Base-by-base conservation (phyloP, 2,113 vertebrate genomes). In the Struthidea cinerea region DNA sequence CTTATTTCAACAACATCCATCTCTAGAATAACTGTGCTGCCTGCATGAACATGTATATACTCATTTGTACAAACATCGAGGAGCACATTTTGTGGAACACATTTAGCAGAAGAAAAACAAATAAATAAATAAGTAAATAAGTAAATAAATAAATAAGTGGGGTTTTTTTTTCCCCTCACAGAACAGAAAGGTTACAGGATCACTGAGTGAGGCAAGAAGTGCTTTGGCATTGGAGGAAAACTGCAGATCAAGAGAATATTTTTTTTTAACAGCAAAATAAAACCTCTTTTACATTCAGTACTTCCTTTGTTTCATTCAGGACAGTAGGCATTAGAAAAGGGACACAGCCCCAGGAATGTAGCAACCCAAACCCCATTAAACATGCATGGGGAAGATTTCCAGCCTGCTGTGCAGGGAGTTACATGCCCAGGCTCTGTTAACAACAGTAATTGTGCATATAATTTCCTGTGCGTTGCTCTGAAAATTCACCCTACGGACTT, bases 371-470 rank as follows among this genome's bases (percentile, higher is more conserved):
- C 94, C 73, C 97, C 94, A 97, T 97, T 97, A 97, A 97, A 97
- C 97, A 97, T 97, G 97, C 97, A 97, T 95, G 94, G 96, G 73
- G 93, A 96, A 90, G 95, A 95, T 96, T 96, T 95, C 87, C 94
- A 97, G 95, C 97, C 97, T 97, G 97, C 97, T 94, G 97, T 96
- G 96, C 96, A 96, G 97, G 96, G 97, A 97, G 93, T 96, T 97
- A 97, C 97, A 97, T 96, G 92, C 94, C 96, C 96, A 96, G 93
- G 93, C 96, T 97, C 97, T 97, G 97, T 97, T 97, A 97, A 97
- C 97, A 97, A 97, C 96, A 96, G 93, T 97, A 97, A 97, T 97
- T 97, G 97, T 96, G 96, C 97, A 97, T 96, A 97, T 97, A 97
- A 97, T 97, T 97, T 97, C 96, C 97, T 73, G 69, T 91, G 95